Conservation (phyloP, 1,140 invertebrate genomes). For the Ceratina japonica region DNA sequence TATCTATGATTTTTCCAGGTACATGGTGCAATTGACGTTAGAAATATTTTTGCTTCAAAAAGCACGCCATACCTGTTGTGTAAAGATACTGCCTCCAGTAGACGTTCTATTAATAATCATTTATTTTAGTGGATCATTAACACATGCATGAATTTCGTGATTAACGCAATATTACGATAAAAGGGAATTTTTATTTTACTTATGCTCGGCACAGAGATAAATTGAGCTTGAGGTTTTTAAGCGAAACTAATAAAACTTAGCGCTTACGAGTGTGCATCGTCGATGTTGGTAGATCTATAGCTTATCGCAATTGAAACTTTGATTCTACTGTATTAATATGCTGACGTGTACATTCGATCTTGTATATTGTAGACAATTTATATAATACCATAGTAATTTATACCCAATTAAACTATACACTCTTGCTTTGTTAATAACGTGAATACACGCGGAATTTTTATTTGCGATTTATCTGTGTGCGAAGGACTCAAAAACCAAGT, state of each 20-base stretch:
- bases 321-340: conserved; percentile 45
- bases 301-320: conserved; percentile 39
- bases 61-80: conserved; percentile 36
- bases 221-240: no score
- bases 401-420: conserved; percentile 37
- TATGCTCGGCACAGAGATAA: conserved; percentile 33
- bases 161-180: conserved; percentile 39
- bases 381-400: conserved; percentile 50
- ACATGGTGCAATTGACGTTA: conserved; percentile 25
- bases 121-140: conserved; percentile 38
- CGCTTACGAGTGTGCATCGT: conserved; percentile 44
- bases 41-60: conserved; percentile 35
- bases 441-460: conserved; percentile 5
- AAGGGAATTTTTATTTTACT: conserved; percentile 39
- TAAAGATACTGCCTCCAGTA: conserved; percentile 50
- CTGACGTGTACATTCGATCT: conserved; percentile 50
- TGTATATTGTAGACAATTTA: conserved; percentile 60
- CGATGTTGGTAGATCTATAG: conserved; percentile 39
- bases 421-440: conserved; percentile 34
- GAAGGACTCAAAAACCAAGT: conserved; percentile 30
- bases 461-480: conserved; percentile 23
- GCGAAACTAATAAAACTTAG: conserved; percentile 12
- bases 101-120: conserved; percentile 48
- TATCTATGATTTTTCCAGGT: conserved; percentile 38
- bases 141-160: conserved; percentile 27